Conservation (phyloP, 2,113 vertebrate species). For the Coracopsis vasa region DNA sequence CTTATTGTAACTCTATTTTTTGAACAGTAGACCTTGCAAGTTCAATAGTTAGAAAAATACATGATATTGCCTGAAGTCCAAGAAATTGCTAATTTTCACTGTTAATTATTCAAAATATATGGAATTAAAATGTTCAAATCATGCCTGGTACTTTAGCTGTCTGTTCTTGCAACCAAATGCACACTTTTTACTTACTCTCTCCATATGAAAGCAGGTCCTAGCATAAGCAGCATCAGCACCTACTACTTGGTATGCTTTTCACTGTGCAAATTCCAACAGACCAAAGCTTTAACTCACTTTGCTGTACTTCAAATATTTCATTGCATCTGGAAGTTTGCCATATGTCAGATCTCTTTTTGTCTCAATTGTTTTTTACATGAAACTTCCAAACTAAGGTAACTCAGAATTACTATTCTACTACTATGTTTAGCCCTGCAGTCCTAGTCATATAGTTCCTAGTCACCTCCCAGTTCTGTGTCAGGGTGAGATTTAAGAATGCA, state of each 20-base stretch:
- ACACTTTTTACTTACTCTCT: background rate
- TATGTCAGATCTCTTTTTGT: background rate
- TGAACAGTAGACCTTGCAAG: background rate
- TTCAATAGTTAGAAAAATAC: background rate
- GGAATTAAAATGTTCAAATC: slow-evolving; percentile 1
- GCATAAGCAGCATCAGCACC: background rate
- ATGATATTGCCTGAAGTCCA: background rate
- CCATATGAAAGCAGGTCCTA: background rate
- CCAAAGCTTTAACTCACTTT: background rate
- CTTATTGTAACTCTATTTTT: background rate
- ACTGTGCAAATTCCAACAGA: background rate
- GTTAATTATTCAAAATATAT: background rate
- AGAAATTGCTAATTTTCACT: background rate
- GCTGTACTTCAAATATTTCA: background rate
- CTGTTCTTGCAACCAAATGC: background rate
- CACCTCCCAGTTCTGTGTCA: background rate
- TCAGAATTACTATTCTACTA: background rate
- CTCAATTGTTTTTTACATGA: background rate
- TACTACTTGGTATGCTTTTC: background rate
- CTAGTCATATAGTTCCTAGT: background rate
- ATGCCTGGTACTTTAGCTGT: background rate
- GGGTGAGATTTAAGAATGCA: background rate
- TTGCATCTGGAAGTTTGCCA: background rate
- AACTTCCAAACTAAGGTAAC: background rate
- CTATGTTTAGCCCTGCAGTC: background rate